Percentiles rank a stretch among this genome's conserved stretches.
These are phyloP conservation scores for Emydoidea blandingii DNA, from an alignment of 2,797 vertebrate species.

Conservation along the genomic window DNA sequence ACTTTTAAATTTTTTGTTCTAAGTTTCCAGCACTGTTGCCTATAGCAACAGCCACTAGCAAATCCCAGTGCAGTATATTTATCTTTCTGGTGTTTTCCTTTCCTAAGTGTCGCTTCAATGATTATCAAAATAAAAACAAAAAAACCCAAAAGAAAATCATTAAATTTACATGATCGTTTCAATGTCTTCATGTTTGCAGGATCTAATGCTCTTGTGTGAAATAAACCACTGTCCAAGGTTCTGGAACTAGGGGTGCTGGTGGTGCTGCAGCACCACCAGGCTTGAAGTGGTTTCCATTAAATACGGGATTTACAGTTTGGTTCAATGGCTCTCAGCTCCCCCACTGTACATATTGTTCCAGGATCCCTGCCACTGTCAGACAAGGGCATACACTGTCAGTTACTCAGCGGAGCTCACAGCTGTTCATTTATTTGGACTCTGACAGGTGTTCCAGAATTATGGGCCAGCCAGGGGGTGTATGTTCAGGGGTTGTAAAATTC, in stretches of 20 bases:
- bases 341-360: too few species aligned
- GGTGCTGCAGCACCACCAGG: too few species aligned
- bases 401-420: not conserved
- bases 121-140: not conserved
- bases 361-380: not conserved
- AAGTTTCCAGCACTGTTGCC: not conserved
- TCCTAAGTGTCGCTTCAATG: not conserved
- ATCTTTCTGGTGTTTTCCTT: not conserved
- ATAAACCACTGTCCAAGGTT: not conserved
- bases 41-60: not conserved
- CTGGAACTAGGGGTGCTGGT: too few species aligned
- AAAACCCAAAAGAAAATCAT: not conserved
- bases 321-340: too few species aligned
- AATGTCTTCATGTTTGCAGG: not conserved
- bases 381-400: not conserved
- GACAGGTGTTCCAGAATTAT: not conserved
- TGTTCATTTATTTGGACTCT: not conserved
- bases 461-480: not conserved
- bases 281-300: too few species aligned
- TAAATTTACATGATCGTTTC: not conserved
- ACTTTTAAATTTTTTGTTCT: not conserved
- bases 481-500: not conserved
- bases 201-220: not conserved
- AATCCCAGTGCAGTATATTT: not conserved
- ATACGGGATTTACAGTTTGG: too few species aligned